Evolutionary conservation across 2,888 invertebrate species (phyloP).

Genomic region (Xylocampa areola): DNA sequence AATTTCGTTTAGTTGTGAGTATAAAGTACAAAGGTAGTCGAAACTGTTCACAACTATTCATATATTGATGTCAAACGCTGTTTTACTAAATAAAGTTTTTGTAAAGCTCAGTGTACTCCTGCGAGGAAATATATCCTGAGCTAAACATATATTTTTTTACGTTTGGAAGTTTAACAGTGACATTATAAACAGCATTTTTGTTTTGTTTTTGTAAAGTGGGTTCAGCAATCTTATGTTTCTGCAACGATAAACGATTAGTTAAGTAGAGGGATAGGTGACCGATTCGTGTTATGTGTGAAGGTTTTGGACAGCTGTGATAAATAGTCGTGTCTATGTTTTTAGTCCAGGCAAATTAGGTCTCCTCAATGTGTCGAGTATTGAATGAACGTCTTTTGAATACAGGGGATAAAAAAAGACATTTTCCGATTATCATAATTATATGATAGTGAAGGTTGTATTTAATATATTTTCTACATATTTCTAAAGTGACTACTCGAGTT

Average conservation of each 20-base stretch:
- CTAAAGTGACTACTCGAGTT: constrained; percentile 16
- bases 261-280: constrained; percentile 48
- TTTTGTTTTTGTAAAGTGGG: constrained; percentile 26
- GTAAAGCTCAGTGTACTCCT: constrained; percentile 19
- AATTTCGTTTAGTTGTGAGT: constrained; percentile 78
- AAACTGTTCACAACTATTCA: constrained; percentile 65
- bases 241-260: constrained; percentile 33
- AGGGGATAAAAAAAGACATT: constrained; percentile 58
- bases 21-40: constrained; percentile 84
- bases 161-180: constrained; percentile 30
- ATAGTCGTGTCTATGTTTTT: constrained; percentile 56
- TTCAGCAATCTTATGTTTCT: constrained; percentile 33
- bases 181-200: constrained; percentile 16
- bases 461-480: constrained; percentile 45
- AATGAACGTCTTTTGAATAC: constrained; percentile 40
- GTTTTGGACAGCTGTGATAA: constrained; percentile 72
- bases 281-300: constrained; percentile 54
- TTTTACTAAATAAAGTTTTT: constrained; percentile 32
- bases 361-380: constrained; percentile 26
- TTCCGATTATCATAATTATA: constrained; percentile 45
- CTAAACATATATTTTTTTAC: background rate
- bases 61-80: constrained; percentile 40
- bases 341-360: constrained; percentile 50
- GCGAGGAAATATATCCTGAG: constrained; percentile 9
- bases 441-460: constrained; percentile 54